These are phyloP conservation scores for Petroica traversi DNA, from an alignment of 2,113 vertebrate species.

Conservation along the genomic window DNA sequence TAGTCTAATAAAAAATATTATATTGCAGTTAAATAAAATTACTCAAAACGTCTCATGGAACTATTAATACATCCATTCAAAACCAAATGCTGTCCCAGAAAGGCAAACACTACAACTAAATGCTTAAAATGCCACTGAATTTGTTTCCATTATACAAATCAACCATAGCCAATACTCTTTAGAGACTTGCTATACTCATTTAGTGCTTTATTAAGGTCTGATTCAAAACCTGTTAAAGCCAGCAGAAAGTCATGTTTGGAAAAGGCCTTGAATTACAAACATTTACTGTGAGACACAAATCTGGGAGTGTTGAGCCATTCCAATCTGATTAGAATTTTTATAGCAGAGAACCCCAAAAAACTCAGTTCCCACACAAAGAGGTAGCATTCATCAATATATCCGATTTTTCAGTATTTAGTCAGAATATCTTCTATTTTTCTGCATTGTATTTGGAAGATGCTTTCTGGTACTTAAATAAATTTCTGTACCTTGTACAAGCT, in stretches of 20 bases:
- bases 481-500: background rate
- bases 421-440: background rate
- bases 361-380: background rate
- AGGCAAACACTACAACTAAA: background rate
- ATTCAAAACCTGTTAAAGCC: background rate
- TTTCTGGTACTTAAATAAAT: background rate
- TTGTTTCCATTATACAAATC: background rate
- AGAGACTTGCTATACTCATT: background rate
- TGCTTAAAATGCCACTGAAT: background rate
- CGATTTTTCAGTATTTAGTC: background rate
- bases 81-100: background rate
- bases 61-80: background rate
- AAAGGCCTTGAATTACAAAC: background rate
- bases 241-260: background rate
- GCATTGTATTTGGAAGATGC: background rate
- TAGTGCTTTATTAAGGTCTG: background rate
- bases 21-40: background rate
- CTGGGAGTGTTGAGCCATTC: background rate
- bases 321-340: background rate
- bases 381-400: background rate
- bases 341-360: background rate
- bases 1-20: background rate
- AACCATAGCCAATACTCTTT: background rate
- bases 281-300: background rate
- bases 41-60: background rate